Evolutionary conservation across 2,797 vertebrate species (phyloP), one percentile per base, ranked within the genome.

Genomic region (Eidolon dupreanum): DNA sequence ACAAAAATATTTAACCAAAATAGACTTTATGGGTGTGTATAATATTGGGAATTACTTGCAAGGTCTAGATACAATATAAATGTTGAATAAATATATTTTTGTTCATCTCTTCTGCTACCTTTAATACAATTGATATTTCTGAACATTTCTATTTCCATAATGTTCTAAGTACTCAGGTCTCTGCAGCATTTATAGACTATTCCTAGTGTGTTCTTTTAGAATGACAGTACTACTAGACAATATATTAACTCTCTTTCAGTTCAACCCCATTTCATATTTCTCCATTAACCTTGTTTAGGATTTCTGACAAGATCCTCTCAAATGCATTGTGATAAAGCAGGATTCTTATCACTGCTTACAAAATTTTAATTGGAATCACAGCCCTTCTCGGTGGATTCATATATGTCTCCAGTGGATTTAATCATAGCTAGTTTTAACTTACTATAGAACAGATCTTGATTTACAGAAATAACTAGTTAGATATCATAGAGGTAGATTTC

Each of bases 291-390:
- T 93, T 95, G 19, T 93, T 88, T 77, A 51, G 71, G 53, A 77
- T 90, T 96, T 91, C 90, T 96, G 51, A 88, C 93, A 88, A 46
- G 22, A 81, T 94, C 51, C 85, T 97, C 84, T 86, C 77, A 78
- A 93, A 92, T 70, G 33, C 66, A 43, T 36, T 77, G 43, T 83
- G 90, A 93, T 85, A 94, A 93, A 92, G 36, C 19, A 77, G 63
- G 53, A 90, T 88, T 93, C 57, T 90, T 95, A 97, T 90, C 77
- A 82, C 26, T 82, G 71, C 63, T 95, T 79, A 92, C 33, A 71
- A 93, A 96, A 70, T 83, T 88, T 93, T 73, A 86, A 90, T 97
- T 53, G 75, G 77, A 88, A 90, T 93, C 82, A 74, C 61, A 92
- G 0, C 57, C 8, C 78, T 93, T 90, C 16, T 77, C 59, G 66